Percentiles rank a stretch among this genome's conserved stretches.
Evolutionary conservation across 2,113 vertebrate genomes (phyloP).

Genomic region (Ivindomyrus marchei): DNA sequence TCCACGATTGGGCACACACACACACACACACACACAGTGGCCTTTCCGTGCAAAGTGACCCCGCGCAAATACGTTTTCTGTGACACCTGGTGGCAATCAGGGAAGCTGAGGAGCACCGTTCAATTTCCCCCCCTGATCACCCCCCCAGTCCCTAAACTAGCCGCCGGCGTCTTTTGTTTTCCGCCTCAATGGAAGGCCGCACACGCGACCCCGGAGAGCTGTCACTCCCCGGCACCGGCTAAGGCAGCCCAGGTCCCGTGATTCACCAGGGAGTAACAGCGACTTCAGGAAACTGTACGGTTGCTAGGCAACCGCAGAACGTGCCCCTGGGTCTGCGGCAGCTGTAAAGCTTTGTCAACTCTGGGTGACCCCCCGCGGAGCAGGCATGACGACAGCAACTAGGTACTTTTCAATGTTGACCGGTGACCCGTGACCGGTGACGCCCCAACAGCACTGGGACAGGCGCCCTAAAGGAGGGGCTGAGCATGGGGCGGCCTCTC

Average conservation of each 20-base stretch:
- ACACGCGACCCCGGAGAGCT: not conserved
- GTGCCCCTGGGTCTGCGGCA: slow-evolving; percentile 31
- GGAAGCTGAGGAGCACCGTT: slow-evolving; percentile 34
- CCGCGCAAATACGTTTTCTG: slow-evolving; percentile 63
- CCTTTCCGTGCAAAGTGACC: slow-evolving; percentile 61
- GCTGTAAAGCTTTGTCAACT: slow-evolving; percentile 41
- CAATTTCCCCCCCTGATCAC: no score
- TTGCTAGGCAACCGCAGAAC: slow-evolving; percentile 49
- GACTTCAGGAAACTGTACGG: slow-evolving; percentile 36
- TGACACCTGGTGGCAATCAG: slow-evolving; percentile 72
- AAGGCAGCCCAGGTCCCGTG: not conserved
- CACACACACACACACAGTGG: slow-evolving; percentile 45
- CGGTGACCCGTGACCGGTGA: slow-evolving; percentile 24
- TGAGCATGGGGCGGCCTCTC: not conserved
- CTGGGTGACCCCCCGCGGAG: slow-evolving; percentile 37
- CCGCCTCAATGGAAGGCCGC: not conserved
- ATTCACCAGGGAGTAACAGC: not conserved
- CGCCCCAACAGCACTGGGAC: not conserved
- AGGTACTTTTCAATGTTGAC: slow-evolving; percentile 13
- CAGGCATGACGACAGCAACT: slow-evolving; percentile 25
- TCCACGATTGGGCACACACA: slow-evolving; percentile 48
- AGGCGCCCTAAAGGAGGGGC: not conserved
- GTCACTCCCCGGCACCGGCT: not conserved
- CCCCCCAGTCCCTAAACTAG: not conserved
- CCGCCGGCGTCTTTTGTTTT: not conserved